These are phyloP conservation scores for Homarus americanus DNA, from an alignment of 1,140 invertebrate species.

Conservation along the genomic window DNA sequence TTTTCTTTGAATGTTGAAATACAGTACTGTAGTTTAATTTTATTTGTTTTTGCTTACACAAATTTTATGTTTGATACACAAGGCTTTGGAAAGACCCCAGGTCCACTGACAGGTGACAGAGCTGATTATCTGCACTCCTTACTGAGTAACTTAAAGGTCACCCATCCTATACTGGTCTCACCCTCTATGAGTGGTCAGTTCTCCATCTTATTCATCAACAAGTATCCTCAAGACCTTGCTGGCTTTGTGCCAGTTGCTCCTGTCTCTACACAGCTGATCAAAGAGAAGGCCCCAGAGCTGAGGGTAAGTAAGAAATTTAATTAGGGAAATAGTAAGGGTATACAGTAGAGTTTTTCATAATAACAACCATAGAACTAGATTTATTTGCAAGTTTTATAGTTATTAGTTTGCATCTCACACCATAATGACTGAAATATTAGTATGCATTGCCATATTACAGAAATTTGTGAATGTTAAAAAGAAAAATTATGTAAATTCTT, in stretches of 20 bases:
- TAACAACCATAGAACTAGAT: no score
- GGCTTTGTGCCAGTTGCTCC: slow-evolving; percentile 80
- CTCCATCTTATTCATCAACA: slow-evolving; percentile 78
- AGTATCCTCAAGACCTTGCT: slow-evolving; percentile 73
- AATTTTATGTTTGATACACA: slow-evolving; percentile 10
- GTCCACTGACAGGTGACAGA: slow-evolving; percentile 2
- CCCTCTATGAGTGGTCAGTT: slow-evolving; percentile 80
- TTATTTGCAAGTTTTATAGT: no score
- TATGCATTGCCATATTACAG: no score
- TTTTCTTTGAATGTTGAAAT: not conserved
- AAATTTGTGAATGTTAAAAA: no score
- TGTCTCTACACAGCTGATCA: slow-evolving; percentile 76
- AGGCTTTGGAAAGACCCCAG: slow-evolving; percentile 54
- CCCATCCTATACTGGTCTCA: slow-evolving; percentile 77
- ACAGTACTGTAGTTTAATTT: not conserved
- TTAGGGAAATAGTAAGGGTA: not conserved
- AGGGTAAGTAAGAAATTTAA: slow-evolving; percentile 25
- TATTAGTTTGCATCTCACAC: no score
- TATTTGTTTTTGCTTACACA: slow-evolving; percentile 5
- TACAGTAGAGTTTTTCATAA: no score
- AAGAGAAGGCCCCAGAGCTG: slow-evolving; percentile 27
- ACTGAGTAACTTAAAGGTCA: slow-evolving; percentile 21
- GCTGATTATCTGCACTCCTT: slow-evolving; percentile 49
- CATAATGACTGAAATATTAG: no score
- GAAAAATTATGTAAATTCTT: no score